Base-by-base conservation (phyloP, 2,113 vertebrate species). In the Plecturocebus donacophilus region DNA sequence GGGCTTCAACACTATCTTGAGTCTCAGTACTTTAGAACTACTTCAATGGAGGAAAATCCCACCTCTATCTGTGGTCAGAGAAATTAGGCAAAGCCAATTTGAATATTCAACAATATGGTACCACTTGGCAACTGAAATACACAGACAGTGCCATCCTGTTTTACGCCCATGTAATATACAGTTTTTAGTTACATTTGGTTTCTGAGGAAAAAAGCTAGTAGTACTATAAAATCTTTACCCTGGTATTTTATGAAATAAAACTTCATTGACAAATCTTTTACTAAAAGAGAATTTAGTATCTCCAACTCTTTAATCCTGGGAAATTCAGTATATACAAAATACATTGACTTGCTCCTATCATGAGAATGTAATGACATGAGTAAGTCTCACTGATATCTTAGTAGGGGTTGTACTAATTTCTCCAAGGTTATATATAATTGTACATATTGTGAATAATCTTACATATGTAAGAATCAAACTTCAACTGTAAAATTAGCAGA, bases 101-200 rank as follows among this genome's bases (percentile, higher is more conserved):
- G 86, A 95, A 77, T 64, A 94, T 81, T 25, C 40, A 77, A 91
- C 45, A 77, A 75, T 92, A 90, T 84, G 68, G 11, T 94, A 56
- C 82, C 49, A 76, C 71, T 96, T 97, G 91, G 93, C 91, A 98
- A 92, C 23, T 52, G 49, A 92, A 87, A 94, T 52, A 85, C 49
- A 38, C 49, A 95, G 75, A 89, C 70, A 92, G 64, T 75, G 91
- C 75, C 89, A 90, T 90, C 70, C 47, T 93, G 85, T 94, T 85
- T 97, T 85, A 96, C 88, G 76, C 35, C 92, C 76, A 85, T 83
- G 42, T 38, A 84, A 52, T 45, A 40, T 68, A 88, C 91, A 94
- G 85, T 64, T 96, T 42, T 96, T 94, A 94, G 81, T 91, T 94
- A 90, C 71, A 96, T 97, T 96, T 95, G 61, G 10, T 95, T 92